phyloP scores from a whole-genome alignment of 35 echinoderm and acorn worm genomes.

The Holothuria glaberrima region DNA sequence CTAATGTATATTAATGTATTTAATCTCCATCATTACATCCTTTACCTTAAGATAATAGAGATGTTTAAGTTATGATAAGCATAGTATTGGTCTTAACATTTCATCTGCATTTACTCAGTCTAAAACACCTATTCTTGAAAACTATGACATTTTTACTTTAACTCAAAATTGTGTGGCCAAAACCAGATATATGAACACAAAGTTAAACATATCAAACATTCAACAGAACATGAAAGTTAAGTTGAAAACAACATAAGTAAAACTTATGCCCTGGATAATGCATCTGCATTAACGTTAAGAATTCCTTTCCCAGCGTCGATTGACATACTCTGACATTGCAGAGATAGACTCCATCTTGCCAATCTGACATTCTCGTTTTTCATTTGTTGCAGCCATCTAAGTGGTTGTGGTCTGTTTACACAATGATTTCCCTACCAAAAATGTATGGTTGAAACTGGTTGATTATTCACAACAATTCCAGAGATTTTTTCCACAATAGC shows the following conservation, averaged over 20 bases:
- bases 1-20: too few relatives aligned
- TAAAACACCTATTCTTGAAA: neutral
- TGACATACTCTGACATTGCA: neutral
- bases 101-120: neutral
- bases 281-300: neutral
- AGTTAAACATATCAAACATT: neutral
- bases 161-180: neutral
- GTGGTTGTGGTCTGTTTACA: slow-evolving; percentile 59
- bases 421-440: slow-evolving; percentile 44
- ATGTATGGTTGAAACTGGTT: slow-evolving; percentile 46
- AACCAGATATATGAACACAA: neutral
- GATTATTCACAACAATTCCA: slow-evolving; percentile 57
- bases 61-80: too few relatives aligned
- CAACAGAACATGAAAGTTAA: neutral
- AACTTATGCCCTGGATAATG: neutral
- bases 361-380: slow-evolving; percentile 29
- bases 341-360: slow-evolving; percentile 25
- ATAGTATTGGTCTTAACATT: too few relatives aligned
- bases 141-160: neutral
- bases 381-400: slow-evolving; percentile 49
- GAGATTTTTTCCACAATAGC: slow-evolving; percentile 52
- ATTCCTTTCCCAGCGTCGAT: neutral
- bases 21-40: too few relatives aligned
- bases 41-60: too few relatives aligned
- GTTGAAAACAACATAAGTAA: neutral